Base-by-base conservation (phyloP, 1,140 invertebrate species). In the Drosophila watanabei region DNA sequence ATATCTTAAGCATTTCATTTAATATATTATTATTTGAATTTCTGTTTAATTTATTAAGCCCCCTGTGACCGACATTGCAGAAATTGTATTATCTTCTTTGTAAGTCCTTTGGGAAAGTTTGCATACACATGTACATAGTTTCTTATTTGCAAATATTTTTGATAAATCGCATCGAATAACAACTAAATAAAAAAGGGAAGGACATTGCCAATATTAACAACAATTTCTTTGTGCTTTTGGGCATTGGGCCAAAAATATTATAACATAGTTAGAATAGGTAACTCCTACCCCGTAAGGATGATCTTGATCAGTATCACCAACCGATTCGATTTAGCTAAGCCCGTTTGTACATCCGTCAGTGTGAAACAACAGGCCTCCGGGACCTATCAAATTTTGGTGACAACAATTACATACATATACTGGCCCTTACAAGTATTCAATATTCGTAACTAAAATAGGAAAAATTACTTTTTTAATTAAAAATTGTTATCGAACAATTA, bases 151-250 rank as follows among this genome's bases (percentile, higher is more conserved):
- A 28, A 16, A 30, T 30, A 11, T n/a, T 30, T 18, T 11, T 32
- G 16, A 51, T 32, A 51, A n/a, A 51, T 51, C 60, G 75, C 78
- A 75, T 85, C n/a, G 76, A 79, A 89, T 89, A 89, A 89, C 79
- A 89, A 85, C 70, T 62, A 79, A 79, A 70, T 70, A 72, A 81
- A 65, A 37, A 61, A 61, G 60, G 45, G 8, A 28, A 28, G 14
- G 24, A 28, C 24, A 76, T 80, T 81, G 85, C 81, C 85, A 82
- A 90, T 89, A 89, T 90, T 89, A 89, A 90, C 86, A 85, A 85
- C 84, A 90, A 85, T 85, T 89, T 59, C 79, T 85, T 82, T 90
- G 86, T 79, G 75, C 70, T 57, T 68, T 24, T 57, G 86, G 85
- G 85, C 85, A 82, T 82, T 75, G 82, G 66, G 86, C 85, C 85